Evolutionary conservation across 2,888 invertebrate species (phyloP).

Genomic region (Clunio marinus): DNA sequence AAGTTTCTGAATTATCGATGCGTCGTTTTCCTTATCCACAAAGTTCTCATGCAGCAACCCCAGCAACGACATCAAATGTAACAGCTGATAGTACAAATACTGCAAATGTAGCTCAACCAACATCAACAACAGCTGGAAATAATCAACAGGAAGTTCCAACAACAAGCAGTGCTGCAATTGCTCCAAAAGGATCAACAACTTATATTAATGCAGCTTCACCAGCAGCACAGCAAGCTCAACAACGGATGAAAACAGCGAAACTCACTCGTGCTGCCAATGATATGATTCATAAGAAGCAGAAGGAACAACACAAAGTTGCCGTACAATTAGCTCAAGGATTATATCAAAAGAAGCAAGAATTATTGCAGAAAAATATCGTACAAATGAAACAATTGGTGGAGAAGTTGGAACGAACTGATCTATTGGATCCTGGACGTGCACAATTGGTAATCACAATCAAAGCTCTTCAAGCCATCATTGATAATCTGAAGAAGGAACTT

Average conservation of each 20-base stretch:
- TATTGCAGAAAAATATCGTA: constrained; percentile 83
- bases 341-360: constrained; percentile 76
- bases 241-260: constrained; percentile 53
- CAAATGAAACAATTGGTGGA: constrained; percentile 81
- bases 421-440: constrained; percentile 68
- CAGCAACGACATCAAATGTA: constrained; percentile 42
- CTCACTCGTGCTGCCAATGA: constrained; percentile 61
- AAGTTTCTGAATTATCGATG: constrained; percentile 16
- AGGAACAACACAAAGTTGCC: constrained; percentile 70
- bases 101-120: constrained; percentile 41
- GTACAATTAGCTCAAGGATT: constrained; percentile 74
- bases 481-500: constrained; percentile 53
- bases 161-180: constrained; percentile 42
- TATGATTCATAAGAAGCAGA: constrained; percentile 67
- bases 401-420: constrained; percentile 70
- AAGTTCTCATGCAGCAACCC: constrained; percentile 35
- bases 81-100: constrained; percentile 41
- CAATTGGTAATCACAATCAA: constrained; percentile 75
- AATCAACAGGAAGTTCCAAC: constrained; percentile 44
- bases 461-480: constrained; percentile 76
- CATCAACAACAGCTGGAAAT: constrained; percentile 42
- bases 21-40: constrained; percentile 26
- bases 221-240: constrained; percentile 41
- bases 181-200: constrained; percentile 41
- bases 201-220: constrained; percentile 41